These are phyloP conservation scores for Oncorhynchus kisutch DNA, from an alignment of 2,113 vertebrate genomes.

Conservation along the genomic window DNA sequence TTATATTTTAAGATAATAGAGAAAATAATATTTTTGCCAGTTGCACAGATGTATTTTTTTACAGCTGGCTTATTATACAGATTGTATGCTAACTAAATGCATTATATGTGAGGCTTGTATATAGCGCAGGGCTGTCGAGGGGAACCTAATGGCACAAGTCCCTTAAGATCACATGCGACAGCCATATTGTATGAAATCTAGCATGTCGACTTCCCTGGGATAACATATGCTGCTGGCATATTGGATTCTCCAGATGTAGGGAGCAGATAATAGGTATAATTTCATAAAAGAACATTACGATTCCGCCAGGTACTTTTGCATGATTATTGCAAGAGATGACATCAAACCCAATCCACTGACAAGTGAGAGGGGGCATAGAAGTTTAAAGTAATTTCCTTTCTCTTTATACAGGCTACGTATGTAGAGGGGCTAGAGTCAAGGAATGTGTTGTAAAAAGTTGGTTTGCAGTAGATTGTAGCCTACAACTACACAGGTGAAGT, in stretches of 20 bases:
- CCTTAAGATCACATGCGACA: neutral
- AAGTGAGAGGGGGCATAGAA: neutral
- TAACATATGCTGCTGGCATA: neutral
- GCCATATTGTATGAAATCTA: neutral
- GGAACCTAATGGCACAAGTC: neutral
- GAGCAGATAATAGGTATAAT: neutral
- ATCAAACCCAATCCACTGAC: neutral
- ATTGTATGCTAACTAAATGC: neutral
- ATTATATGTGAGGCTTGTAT: neutral
- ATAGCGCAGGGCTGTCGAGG: neutral
- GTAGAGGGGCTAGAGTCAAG: neutral
- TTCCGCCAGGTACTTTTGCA: neutral
- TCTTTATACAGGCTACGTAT: neutral
- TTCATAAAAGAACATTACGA: neutral
- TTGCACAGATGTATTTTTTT: neutral
- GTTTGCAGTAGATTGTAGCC: neutral
- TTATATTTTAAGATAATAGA: neutral
- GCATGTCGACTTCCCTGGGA: neutral
- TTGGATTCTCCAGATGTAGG: neutral
- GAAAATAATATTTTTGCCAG: too few relatives aligned
- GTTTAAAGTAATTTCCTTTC: neutral
- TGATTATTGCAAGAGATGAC: neutral
- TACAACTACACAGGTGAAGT: neutral
- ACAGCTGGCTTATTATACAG: neutral
- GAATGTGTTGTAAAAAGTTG: neutral